phyloP scores from a whole-genome alignment of 1,140 invertebrate genomes.

The Calephelis nemesis region DNA sequence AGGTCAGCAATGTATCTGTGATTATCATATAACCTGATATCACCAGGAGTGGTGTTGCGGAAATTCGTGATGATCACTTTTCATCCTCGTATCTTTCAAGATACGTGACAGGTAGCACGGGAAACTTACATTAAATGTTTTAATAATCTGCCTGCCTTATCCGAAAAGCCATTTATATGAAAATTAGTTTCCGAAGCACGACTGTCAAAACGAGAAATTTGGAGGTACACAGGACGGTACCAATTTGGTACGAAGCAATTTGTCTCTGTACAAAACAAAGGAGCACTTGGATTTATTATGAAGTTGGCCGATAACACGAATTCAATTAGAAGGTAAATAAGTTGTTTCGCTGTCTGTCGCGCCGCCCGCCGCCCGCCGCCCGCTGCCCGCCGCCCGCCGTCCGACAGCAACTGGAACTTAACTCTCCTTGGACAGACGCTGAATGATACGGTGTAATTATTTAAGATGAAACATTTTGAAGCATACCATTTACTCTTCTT shows the following conservation, averaged over 20 bases:
- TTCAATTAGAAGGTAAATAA: conserved; percentile 18
- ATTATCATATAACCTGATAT: too few species aligned
- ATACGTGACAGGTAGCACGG: too few species aligned
- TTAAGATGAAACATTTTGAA: neutral
- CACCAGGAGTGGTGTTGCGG: too few species aligned
- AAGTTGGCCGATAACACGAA: conserved; percentile 12
- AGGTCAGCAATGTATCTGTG: too few species aligned
- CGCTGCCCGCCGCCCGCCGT: too few species aligned
- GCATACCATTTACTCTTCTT: too few species aligned
- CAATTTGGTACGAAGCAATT: conserved; percentile 16
- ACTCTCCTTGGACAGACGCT: conserved; percentile 7
- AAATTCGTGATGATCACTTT: too few species aligned
- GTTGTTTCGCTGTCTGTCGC: neutral
- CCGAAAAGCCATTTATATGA: neutral
- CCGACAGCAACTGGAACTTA: neutral
- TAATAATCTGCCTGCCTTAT: neutral
- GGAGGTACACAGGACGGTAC: conserved; percentile 4
- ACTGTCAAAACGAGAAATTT: conserved; percentile 8
- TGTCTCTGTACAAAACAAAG: conserved; percentile 12
- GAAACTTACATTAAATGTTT: neutral
- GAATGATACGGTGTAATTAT: conserved; percentile 10
- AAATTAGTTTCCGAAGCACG: conserved; percentile 14
- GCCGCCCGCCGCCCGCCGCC: too few species aligned
- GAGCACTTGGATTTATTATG: conserved; percentile 14
- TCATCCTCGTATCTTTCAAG: too few species aligned